Conservation (phyloP, 2,113 vertebrate species). For the Labrus mixtus region DNA sequence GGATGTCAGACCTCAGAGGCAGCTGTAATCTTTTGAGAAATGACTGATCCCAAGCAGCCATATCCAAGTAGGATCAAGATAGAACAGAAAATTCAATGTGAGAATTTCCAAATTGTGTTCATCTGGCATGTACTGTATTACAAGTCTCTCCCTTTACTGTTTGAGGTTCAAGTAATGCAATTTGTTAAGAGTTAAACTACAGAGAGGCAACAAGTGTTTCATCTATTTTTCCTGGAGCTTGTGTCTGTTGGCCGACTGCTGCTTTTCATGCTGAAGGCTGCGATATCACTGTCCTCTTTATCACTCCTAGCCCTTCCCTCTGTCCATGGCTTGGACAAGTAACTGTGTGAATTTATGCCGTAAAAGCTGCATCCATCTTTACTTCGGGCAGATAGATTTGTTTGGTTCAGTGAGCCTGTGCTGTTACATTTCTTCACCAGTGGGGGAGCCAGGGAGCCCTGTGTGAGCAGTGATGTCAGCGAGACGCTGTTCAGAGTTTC, state of each 20-base stretch:
- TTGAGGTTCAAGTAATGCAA: slow-evolving; percentile 48
- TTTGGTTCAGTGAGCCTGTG: slow-evolving; percentile 88
- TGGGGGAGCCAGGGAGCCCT: slow-evolving; percentile 70
- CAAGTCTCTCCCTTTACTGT: slow-evolving; percentile 43
- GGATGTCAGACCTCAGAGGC: slow-evolving; percentile 35
- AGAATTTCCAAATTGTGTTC: slow-evolving; percentile 36
- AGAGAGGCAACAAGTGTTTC: slow-evolving; percentile 69
- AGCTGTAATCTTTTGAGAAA: slow-evolving; percentile 46
- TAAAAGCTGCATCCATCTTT: slow-evolving; percentile 65
- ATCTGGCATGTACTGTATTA: slow-evolving; percentile 36
- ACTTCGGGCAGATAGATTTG: slow-evolving; percentile 54
- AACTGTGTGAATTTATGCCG: slow-evolving; percentile 54
- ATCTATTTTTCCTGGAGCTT: slow-evolving; percentile 81
- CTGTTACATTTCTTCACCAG: slow-evolving; percentile 92
- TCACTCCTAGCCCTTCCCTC: slow-evolving; percentile 39
- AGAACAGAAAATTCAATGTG: slow-evolving; percentile 53
- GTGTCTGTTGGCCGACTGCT: slow-evolving; percentile 58
- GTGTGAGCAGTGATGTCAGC: slow-evolving; percentile 89
- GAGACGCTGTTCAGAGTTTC: slow-evolving; percentile 94
- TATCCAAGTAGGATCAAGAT: slow-evolving; percentile 43
- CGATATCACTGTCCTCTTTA: slow-evolving; percentile 49
- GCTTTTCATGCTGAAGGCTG: slow-evolving; percentile 57
- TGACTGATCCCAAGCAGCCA: slow-evolving; percentile 48
- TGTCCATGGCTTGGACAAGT: slow-evolving; percentile 70
- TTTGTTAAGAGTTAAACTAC: slow-evolving; percentile 23